Evolutionary conservation across 1,140 invertebrate genomes (phyloP).

Genomic region (Asbolus verrucosus): DNA sequence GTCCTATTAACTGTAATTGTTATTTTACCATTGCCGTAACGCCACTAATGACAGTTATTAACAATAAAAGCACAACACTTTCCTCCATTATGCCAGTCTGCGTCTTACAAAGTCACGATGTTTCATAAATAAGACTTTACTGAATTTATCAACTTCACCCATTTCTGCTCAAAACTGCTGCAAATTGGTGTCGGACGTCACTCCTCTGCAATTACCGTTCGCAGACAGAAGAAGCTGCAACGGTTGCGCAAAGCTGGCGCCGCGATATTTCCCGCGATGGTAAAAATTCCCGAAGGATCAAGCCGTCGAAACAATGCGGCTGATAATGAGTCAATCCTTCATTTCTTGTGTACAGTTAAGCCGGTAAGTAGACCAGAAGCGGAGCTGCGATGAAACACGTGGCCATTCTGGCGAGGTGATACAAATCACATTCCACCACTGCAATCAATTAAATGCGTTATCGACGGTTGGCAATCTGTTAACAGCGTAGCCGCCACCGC

Average conservation of each 20-base stretch:
- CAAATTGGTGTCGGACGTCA: conserved; percentile 15
- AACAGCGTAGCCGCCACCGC: too few species aligned
- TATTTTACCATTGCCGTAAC: conserved; percentile 37
- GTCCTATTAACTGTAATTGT: conserved; percentile 38
- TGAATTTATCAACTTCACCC: conserved; percentile 40
- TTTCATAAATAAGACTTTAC: conserved; percentile 46
- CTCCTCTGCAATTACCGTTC: neutral
- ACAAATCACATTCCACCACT: too few species aligned
- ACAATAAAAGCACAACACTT: conserved; percentile 46
- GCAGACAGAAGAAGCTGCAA: neutral
- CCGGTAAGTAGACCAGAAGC: too few species aligned
- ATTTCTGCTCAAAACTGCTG: neutral
- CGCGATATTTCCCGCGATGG: too few species aligned
- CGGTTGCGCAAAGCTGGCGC: neutral
- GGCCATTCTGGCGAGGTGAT: too few species aligned
- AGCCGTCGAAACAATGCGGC: too few species aligned
- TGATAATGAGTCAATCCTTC: too few species aligned
- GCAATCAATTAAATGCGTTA: too few species aligned
- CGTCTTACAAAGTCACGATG: conserved; percentile 39
- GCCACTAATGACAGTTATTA: conserved; percentile 46
- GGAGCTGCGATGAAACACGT: too few species aligned
- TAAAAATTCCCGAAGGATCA: too few species aligned
- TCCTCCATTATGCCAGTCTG: conserved; percentile 41
- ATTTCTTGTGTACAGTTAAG: too few species aligned
- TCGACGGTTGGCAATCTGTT: too few species aligned